Percentiles rank a stretch among this genome's conserved stretches.
Conservation (phyloP, 2,797 vertebrate genomes). For the Eulemur albifrons region DNA sequence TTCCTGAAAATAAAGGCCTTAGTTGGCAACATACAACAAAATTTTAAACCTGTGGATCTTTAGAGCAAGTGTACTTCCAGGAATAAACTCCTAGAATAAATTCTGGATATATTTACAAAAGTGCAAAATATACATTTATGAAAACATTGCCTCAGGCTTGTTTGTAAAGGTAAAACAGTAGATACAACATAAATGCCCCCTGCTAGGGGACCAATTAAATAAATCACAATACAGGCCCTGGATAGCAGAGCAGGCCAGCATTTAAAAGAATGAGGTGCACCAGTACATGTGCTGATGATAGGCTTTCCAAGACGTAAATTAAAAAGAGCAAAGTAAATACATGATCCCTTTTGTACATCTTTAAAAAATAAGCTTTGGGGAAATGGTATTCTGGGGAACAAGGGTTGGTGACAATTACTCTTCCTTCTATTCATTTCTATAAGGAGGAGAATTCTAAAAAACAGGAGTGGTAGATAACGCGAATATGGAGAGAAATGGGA, state of each 20-base stretch:
- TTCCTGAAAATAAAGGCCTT: background rate
- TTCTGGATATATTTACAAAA: background rate
- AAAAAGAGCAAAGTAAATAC: background rate
- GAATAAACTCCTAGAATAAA: background rate
- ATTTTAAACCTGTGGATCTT: background rate
- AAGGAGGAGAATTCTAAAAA: background rate
- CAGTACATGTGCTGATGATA: background rate
- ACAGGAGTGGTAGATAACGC: background rate
- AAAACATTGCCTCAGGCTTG: background rate
- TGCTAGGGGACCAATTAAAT: background rate
- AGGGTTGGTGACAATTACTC: background rate
- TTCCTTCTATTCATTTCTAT: background rate
- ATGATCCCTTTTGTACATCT: background rate
- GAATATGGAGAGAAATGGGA: background rate
- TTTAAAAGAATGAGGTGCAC: background rate
- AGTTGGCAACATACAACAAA: background rate
- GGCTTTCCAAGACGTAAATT: background rate
- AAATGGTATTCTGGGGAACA: background rate
- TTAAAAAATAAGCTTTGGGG: background rate
- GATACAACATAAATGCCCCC: background rate
- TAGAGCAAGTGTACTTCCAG: background rate
- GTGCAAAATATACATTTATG: background rate
- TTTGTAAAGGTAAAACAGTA: background rate
- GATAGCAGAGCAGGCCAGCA: background rate
- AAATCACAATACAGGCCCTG: background rate